A percentile compares a stretch with the other conserved stretches of the same genome.
These are phyloP conservation scores for Myotis lucifugus DNA, from an alignment of 2,113 vertebrate genomes.

Conservation along the genomic window DNA sequence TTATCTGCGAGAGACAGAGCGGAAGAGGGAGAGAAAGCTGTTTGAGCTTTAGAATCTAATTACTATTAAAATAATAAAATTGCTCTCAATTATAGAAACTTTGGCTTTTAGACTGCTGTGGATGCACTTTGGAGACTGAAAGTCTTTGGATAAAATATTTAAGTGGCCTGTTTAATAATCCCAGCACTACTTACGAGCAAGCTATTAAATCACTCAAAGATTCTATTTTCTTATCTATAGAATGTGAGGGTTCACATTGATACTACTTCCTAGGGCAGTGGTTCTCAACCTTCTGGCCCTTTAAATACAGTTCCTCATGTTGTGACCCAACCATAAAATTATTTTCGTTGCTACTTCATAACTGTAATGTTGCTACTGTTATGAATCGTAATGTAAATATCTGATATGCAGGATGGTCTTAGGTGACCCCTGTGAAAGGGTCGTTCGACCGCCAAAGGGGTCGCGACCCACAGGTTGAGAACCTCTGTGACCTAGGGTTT, in stretches of 20 bases:
- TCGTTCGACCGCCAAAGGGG: too few relatives aligned
- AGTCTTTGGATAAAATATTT: background rate
- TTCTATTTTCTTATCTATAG: background rate
- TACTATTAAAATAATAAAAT: constrained; percentile 20
- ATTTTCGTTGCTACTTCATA: too few relatives aligned
- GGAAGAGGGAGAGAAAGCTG: background rate
- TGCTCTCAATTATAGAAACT: background rate
- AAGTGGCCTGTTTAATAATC: background rate
- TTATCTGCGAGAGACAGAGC: background rate
- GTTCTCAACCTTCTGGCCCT: too few relatives aligned
- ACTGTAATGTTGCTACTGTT: too few relatives aligned
- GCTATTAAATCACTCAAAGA: background rate
- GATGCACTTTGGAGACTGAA: background rate
- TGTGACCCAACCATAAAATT: too few relatives aligned
- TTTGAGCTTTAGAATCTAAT: background rate
- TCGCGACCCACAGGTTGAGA: too few relatives aligned
- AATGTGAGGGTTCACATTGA: background rate
- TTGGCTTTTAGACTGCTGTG: background rate
- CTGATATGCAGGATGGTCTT: too few relatives aligned
- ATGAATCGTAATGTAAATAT: too few relatives aligned
- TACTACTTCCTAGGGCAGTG: background rate
- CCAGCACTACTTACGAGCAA: background rate
- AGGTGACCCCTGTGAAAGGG: too few relatives aligned
- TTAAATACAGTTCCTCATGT: too few relatives aligned
- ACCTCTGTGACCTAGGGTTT: background rate